Base-by-base conservation (phyloP, 2,113 vertebrate genomes). In the Chunga burmeisteri region DNA sequence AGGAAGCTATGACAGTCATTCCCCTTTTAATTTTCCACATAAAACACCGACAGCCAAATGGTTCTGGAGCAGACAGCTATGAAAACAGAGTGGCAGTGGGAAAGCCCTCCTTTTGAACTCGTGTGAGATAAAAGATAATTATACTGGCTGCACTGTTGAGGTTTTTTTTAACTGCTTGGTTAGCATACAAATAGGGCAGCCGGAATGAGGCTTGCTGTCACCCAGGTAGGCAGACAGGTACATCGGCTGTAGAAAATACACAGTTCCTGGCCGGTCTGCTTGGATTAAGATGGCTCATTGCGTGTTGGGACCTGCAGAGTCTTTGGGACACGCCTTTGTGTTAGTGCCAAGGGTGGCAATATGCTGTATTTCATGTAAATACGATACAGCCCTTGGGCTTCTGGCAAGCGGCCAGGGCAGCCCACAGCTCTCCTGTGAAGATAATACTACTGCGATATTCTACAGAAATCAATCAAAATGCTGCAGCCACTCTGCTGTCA, bases 301-400 rank as follows among this genome's bases (percentile, higher is more conserved):
- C 93, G 0, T 59, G 96, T 13, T 40, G 95, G 81, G 92, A 97
- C 94, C 88, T 72, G 97, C 58, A 14, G 0, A 0, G 40, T 46
- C 65, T 63, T 70, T 13, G 36, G 89, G 96, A 91, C 89, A 72
- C 13, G 17, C 91, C 96, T 94, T 61, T 88, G 77, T 50, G 67
- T 7, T 71, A 63, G 79, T 86, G 94, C 96, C 85, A 87, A 94
- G 93, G 95, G 90, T 81, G 95, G 93, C 92, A 92, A 79, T 11
- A 42, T 63, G 85, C 77, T 52, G 75, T 90, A 21, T 87, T 91
- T 91, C 75, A 81, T 36, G 81, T 30, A 56, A 93, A 95, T 84
- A 42, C 8, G 30, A 65, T 17, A 53, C 50, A 82, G 93, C 73
- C 81, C 94, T 78, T 19, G 23, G 75, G 87, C 87, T 96, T 50